phyloP scores from a whole-genome alignment of 2,113 vertebrate species.

The Asarcornis scutulata region DNA sequence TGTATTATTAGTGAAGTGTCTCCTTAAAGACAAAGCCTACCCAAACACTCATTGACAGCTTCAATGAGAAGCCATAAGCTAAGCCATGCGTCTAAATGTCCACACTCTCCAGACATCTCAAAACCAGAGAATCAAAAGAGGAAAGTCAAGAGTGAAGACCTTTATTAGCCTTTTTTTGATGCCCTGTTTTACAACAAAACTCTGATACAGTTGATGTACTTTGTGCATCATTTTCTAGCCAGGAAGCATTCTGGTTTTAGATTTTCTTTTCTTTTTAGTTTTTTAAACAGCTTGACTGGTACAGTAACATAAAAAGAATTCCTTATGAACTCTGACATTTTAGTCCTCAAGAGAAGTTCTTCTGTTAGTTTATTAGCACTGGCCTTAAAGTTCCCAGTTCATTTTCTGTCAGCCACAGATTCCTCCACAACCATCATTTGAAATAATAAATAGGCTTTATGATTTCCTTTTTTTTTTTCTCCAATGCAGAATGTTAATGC shows the following conservation, averaged over 20 bases:
- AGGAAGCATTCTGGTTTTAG: not conserved
- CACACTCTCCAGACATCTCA: not conserved
- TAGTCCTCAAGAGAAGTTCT: not conserved
- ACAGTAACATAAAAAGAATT: not conserved
- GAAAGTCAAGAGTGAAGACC: not conserved
- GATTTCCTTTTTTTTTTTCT: not conserved
- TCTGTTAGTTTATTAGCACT: not conserved
- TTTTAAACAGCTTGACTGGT: not conserved
- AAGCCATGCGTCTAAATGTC: not conserved
- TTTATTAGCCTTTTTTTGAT: not conserved
- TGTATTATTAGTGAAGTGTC: not conserved
- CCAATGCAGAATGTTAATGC: not conserved
- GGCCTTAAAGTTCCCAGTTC: not conserved
- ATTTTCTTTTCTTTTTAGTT: not conserved
- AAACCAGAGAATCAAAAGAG: not conserved
- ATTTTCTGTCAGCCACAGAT: not conserved
- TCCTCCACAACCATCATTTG: not conserved
- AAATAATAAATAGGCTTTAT: not conserved
- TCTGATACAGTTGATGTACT: accelerated
- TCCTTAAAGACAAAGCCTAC: not conserved
- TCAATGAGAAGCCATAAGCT: accelerated
- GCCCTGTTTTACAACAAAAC: not conserved
- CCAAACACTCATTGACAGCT: not conserved
- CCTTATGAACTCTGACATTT: not conserved
- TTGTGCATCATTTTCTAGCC: not conserved